phyloP scores from a whole-genome alignment of 2,888 invertebrate genomes.

The Pheosia gnoma region DNA sequence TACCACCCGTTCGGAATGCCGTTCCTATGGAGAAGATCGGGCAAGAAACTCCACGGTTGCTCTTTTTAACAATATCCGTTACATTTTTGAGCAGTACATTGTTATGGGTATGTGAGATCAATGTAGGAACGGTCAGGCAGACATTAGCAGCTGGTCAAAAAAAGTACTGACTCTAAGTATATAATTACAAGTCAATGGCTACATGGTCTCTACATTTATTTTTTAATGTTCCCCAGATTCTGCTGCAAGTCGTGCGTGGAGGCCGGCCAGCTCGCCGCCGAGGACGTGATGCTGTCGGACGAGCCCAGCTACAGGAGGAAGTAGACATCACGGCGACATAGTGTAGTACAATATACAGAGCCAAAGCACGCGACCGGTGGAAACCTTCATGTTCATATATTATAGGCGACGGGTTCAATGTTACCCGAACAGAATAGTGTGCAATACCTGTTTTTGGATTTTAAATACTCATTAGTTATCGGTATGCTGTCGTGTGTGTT shows the following conservation, averaged over 20 bases:
- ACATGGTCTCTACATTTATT: no score
- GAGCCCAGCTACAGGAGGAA: constrained; percentile 50
- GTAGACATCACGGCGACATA: constrained; percentile 32
- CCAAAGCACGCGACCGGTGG: constrained; percentile 23
- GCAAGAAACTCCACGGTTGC: no score
- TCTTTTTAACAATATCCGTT: no score
- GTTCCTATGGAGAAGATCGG: no score
- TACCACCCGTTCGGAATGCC: no score
- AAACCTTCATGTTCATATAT: not conserved
- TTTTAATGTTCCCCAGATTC: constrained; percentile 80
- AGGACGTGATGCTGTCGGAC: constrained; percentile 59
- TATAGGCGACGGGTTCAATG: not conserved
- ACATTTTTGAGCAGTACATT: no score
- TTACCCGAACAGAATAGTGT: not conserved
- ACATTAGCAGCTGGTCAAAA: no score
- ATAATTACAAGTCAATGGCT: no score
- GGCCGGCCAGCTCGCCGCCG: constrained; percentile 88
- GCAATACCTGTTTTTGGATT: not conserved
- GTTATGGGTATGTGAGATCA: no score
- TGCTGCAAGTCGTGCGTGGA: constrained; percentile 97
- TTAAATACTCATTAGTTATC: not conserved
- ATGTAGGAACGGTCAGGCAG: no score
- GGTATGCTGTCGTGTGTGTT: not conserved
- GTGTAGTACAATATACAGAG: constrained; percentile 15
- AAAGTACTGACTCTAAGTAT: no score